Evolutionary conservation across 2,888 invertebrate species (phyloP).

Genomic region (Lasioglossum calceatum): DNA sequence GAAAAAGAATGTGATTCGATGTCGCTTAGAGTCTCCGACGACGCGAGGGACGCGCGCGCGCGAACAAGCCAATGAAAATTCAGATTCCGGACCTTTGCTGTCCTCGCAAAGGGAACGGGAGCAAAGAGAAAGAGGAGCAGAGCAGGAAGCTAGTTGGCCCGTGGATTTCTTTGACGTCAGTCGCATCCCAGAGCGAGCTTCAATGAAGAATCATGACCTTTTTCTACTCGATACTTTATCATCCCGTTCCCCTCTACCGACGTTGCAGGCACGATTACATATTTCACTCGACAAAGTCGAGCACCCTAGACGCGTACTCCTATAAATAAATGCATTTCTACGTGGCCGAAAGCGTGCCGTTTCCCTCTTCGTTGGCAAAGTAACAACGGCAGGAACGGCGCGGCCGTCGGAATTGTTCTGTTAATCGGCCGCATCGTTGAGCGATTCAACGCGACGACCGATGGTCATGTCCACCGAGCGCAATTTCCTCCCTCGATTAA

Average conservation of each 20-base stretch:
- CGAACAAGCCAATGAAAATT: conserved; percentile 28
- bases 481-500: conserved; percentile 77
- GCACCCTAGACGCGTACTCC: not conserved
- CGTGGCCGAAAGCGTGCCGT: not conserved
- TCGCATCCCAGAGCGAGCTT: conserved; percentile 25
- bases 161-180: conserved; percentile 37
- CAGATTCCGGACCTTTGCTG: conserved; percentile 13
- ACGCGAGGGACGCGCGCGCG: conserved; percentile 12
- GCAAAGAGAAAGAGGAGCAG: not conserved
- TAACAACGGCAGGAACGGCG: not conserved
- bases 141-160: not conserved
- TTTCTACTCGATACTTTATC: conserved; percentile 38
- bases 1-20: conserved; percentile 11
- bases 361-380: not conserved
- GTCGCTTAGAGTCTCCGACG: conserved; percentile 25
- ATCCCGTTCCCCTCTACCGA: not conserved
- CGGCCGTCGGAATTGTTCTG: not conserved
- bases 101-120: not conserved
- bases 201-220: conserved; percentile 32
- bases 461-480: conserved; percentile 42
- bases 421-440: not conserved
- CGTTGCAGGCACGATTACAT: not conserved
- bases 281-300: not conserved
- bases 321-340: conserved; percentile 7
- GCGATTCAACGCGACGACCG: not conserved